phyloP scores from a whole-genome alignment of 2,113 vertebrate genomes.

The Lamprologus speciosus region DNA sequence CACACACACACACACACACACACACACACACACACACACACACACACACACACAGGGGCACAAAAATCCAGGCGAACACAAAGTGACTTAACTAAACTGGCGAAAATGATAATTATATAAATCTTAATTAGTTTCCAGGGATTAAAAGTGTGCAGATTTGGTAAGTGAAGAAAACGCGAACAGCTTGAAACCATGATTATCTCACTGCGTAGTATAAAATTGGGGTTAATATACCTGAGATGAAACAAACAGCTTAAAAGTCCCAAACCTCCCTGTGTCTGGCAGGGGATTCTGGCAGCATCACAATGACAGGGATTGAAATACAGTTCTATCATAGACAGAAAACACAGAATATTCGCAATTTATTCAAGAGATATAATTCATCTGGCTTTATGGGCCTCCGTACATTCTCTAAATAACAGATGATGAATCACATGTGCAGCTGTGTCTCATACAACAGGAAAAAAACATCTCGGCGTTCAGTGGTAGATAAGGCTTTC shows the following conservation, averaged over 20 bases:
- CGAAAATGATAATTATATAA: constrained; percentile 65
- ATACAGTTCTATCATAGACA: constrained; percentile 41
- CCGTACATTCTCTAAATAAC: constrained; percentile 54
- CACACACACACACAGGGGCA: neutral
- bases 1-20: neutral
- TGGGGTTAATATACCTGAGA: constrained; percentile 73
- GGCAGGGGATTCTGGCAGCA: constrained; percentile 59
- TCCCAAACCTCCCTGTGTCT: constrained; percentile 55
- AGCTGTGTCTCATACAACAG: constrained; percentile 28
- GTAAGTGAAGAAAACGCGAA: constrained; percentile 60
- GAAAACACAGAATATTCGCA: constrained; percentile 44
- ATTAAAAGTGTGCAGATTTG: constrained; percentile 70
- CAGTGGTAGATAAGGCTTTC: constrained; percentile 46
- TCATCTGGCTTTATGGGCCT: constrained; percentile 48
- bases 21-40: neutral
- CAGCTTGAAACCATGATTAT: constrained; percentile 67
- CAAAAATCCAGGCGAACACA: neutral
- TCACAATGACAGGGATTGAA: constrained; percentile 50
- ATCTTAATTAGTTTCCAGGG: constrained; percentile 73
- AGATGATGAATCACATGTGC: constrained; percentile 42
- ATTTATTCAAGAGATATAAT: constrained; percentile 53
- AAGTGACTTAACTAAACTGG: constrained; percentile 41
- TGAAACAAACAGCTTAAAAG: constrained; percentile 72
- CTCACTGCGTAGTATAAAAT: constrained; percentile 68
- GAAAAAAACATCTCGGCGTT: constrained; percentile 17